Evolutionary conservation across 2,888 invertebrate genomes (phyloP), one percentile per base, ranked within the genome.

Genomic region (Tachina grossa): DNA sequence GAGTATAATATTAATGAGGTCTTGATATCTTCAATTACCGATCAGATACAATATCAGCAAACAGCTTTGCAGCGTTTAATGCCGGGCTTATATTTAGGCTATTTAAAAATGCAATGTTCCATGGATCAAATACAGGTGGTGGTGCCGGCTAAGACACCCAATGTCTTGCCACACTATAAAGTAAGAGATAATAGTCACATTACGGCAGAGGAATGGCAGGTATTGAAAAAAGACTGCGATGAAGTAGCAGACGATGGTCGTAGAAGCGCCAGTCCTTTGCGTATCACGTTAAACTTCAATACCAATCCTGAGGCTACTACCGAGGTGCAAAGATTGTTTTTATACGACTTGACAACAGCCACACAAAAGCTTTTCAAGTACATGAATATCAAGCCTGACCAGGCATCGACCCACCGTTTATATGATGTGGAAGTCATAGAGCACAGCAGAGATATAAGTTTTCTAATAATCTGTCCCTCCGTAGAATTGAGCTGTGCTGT

Each of bases 121-220:
- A 97, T 99, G 78, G 99, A 99, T 92, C 95, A 97, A 84, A 97
- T 99, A 63, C 96, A 98, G 89, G 96, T 99, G 11, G 96, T 99
- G 63, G 98, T 98, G 39, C 97, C 98, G 0, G 95, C 97, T 75
- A 96, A 97, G 90, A 96, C 97, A 1, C 99, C 99, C 6, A 99
- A 98, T 92, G 97, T 98, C 88, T 94, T 99, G 87, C 99, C 99
- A 0, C 97, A 98, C 92, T 97, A 96, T 87, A 97, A 97, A 92
- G 95, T 99, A 51, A 94, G 99, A 84, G 97, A 98, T 88, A 99
- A 99, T 93, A 97, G 98, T 1, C 98, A 99, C 91, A 97, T 99
- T 0, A 98, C 98, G 14, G 97, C 97, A 41, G 99, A 99, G 91
- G 99, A 99, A 93, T 99, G 99, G 99, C 96, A 97, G 88, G 97